Evolutionary conservation across 2,888 invertebrate species (phyloP).

Genomic region (Fabriciana adippe): DNA sequence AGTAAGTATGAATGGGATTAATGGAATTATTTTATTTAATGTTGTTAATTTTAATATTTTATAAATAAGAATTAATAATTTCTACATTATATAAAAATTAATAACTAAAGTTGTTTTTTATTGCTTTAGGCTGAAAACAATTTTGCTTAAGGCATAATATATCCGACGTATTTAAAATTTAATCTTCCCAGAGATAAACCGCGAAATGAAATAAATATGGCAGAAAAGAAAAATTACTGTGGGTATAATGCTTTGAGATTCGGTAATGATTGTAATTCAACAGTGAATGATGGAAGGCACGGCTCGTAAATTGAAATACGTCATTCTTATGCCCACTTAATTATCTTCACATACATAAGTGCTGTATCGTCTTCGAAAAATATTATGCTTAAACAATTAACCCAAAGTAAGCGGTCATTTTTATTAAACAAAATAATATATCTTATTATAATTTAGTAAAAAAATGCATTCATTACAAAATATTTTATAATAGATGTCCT

Average conservation of each 20-base stretch:
- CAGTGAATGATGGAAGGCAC: conserved; percentile 18
- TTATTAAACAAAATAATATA: too few species aligned
- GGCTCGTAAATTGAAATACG: conserved; percentile 18
- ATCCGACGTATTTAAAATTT: not conserved
- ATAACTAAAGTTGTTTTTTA: too few species aligned
- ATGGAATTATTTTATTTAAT: too few species aligned
- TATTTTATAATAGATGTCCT: too few species aligned
- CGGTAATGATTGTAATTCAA: conserved; percentile 20
- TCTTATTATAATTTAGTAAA: too few species aligned
- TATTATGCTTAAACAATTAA: not conserved
- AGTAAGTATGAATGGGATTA: too few species aligned
- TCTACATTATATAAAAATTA: too few species aligned
- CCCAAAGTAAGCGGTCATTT: not conserved
- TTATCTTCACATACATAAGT: conserved; percentile 11
- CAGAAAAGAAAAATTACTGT: conserved; percentile 43
- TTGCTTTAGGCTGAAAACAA: not conserved
- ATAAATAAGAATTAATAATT: too few species aligned
- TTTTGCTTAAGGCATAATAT: not conserved
- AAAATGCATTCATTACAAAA: too few species aligned
- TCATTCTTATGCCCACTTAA: conserved; percentile 7
- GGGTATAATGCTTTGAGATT: conserved; percentile 19
- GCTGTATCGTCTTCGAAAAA: conserved; percentile 9
- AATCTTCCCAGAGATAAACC: not conserved
- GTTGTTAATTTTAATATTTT: too few species aligned
- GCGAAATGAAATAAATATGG: conserved; percentile 34